A percentile compares a stretch with the other conserved stretches of the same genome.
Evolutionary conservation across 2,888 invertebrate species (phyloP).

Genomic region (Brenthis daphne): DNA sequence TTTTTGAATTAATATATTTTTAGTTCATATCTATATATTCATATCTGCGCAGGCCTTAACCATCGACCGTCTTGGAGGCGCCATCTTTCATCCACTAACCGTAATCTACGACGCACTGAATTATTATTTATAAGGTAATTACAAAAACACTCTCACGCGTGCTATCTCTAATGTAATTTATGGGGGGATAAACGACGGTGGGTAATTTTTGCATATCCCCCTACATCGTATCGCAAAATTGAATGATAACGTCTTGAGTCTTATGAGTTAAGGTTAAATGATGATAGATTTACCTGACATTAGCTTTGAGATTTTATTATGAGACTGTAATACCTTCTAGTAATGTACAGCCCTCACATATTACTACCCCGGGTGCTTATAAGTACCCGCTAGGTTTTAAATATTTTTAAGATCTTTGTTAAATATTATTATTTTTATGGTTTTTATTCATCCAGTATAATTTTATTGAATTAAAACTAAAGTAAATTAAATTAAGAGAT

Average conservation of each 20-base stretch:
- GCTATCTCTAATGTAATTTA: conserved; percentile 79
- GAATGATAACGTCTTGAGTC: conserved; percentile 61
- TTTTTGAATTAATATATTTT: neutral
- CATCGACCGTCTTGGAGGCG: conserved; percentile 36
- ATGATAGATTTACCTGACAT: conserved; percentile 42
- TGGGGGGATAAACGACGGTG: conserved; percentile 73
- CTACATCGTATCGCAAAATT: conserved; percentile 60
- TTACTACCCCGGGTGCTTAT: too few relatives aligned
- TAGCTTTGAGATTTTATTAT: conserved; percentile 36
- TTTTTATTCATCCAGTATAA: too few relatives aligned
- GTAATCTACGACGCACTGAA: conserved; percentile 75
- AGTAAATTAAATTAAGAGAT: too few relatives aligned
- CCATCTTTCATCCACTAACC: conserved; percentile 71
- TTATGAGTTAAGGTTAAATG: conserved; percentile 43
- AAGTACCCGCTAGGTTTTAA: too few relatives aligned
- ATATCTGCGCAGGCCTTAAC: conserved; percentile 15
- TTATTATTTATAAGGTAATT: conserved; percentile 83
- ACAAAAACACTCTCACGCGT: conserved; percentile 76
- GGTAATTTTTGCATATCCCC: conserved; percentile 76
- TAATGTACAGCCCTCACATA: too few relatives aligned
- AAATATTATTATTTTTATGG: too few relatives aligned
- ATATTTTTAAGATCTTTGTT: too few relatives aligned
- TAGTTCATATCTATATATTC: conserved; percentile 12
- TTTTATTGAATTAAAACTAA: too few relatives aligned
- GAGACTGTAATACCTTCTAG: neutral